Evolutionary conservation across 2,888 invertebrate species (phyloP), one percentile per base, ranked within the genome.

Genomic region (Myopa tessellatipennis): DNA sequence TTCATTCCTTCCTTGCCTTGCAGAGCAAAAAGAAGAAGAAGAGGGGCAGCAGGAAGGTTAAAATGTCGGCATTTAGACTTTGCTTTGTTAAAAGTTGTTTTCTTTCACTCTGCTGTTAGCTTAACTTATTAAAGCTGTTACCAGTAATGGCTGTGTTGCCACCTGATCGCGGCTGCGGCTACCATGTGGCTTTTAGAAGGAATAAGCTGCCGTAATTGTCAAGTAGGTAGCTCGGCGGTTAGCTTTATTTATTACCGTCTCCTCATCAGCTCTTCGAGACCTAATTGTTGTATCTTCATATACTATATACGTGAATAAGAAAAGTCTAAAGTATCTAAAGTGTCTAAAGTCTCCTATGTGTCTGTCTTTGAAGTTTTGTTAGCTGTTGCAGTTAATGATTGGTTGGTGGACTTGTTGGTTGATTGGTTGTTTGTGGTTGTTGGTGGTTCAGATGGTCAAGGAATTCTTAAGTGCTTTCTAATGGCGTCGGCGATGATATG

Each of bases 111-210:
- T 77, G 65, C 67, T 77, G 77, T 77, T 77, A 72, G 68, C 72
- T 72, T 58, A 72, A 77, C 55, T 55, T 60, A 77, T 72, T 77
- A 71, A 73, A 60, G 52, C 68, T 38, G 72, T 73, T 63, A 76
- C 70, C 74, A 76, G 65, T 79, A 78, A 79, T 78, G 79, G 76
- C 77, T 69, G 45, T 16, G 18, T 63, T 74, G 74, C 77, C 79
- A 77, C 74, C 70, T 68, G 73, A 58, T 74, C 76, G 76, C 52
- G 58, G 58, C 60, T 38, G 58, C 2, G 58, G 52, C 36, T n/a
- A 58, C 58, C 34, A 10, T 58, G 58, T 58, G 58, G 38, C 16
- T 55, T 55, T 36, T 14, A 26, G 14, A 18, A 50, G 2, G 2
- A 26, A 26, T 26, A 4, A 18, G 26, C 55, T 55, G n/a, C 36